Base-by-base conservation (phyloP, 2,797 vertebrate species). In the Urosaurus nigricauda region DNA sequence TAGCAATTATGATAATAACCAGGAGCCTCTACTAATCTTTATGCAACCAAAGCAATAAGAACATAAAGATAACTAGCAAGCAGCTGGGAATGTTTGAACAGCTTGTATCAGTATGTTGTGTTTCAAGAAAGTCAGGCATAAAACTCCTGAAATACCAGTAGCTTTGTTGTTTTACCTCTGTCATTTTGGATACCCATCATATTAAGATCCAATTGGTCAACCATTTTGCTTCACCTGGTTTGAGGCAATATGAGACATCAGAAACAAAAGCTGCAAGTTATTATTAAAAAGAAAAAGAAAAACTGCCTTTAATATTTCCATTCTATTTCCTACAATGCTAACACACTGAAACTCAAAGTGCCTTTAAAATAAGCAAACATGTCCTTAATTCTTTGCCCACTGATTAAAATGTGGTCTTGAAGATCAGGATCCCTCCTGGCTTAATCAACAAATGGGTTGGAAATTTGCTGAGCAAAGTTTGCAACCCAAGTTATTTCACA, bases 51-150 rank as follows among this genome's bases (percentile, higher is more conserved):
- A 78, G 79, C 90, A 65, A 84, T 63, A 63, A 21, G 53, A 91
- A 87, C 58, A 0, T 1, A 88, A 73, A 90, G 53, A 85, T 19
- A 89, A 35, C 73, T 40, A 88, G 51, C 87, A 93, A 65, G 56
- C 58, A 90, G 86, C 89, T 93, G 83, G 40, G 83, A 80, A 82
- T 73, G 85, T 58, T 35, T 87, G 65, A 79, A 93, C 92, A 89
- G 71, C 83, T 87, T 87, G 77, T 89, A 80, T 92, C 77, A 40
- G 83, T 90, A 73, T 89, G 89, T 83, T 83, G 89, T 89, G 35
- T 56, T 92, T 94, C 93, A 93, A 91, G 90, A 93, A 95, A 94
- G 87, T 73, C 16, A 71, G 79, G 21, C 53, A 91, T 12, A 32
- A 83, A 94, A 83, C 84, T 91, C 81, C 40, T 90, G 75, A 91